These are phyloP conservation scores for Orchesella cincta DNA, from an alignment of 1,140 invertebrate species.

Conservation along the genomic window DNA sequence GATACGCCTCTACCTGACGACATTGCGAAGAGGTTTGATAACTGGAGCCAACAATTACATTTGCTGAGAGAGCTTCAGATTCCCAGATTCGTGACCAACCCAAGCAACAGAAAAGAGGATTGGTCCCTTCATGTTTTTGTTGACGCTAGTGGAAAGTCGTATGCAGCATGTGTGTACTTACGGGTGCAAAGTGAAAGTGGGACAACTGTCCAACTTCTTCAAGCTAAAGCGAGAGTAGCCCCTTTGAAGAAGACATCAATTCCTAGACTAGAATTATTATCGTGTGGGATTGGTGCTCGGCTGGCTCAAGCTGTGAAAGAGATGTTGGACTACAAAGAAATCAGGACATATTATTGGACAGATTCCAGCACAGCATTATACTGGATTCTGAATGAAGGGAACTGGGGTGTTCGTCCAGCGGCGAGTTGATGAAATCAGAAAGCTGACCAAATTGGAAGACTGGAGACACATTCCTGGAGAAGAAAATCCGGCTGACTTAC, in stretches of 20 bases:
- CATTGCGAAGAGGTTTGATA: neutral
- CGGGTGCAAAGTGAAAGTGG: neutral
- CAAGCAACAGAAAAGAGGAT: neutral
- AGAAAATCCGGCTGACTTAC: constrained; percentile 46
- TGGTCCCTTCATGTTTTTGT: neutral
- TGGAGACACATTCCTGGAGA: constrained; percentile 41
- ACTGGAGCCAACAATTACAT: neutral
- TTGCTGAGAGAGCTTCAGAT: no score
- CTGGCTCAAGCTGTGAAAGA: constrained; percentile 39
- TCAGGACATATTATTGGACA: constrained; percentile 38
- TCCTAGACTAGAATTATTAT: constrained; percentile 56
- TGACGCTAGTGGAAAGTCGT: neutral
- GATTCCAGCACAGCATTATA: constrained; percentile 37
- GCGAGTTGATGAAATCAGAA: constrained; percentile 45
- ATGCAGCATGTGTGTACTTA: neutral
- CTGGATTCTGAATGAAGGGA: constrained; percentile 31
- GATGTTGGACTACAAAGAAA: neutral
- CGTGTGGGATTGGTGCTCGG: constrained; percentile 52
- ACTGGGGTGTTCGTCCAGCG: constrained; percentile 36
- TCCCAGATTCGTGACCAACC: neutral
- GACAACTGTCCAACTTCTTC: constrained; percentile 27
- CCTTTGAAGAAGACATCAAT: constrained; percentile 54
- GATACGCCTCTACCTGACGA: neutral
- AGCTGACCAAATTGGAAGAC: neutral
- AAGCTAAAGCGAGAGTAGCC: constrained; percentile 53